A percentile compares a stretch with the other conserved stretches of the same genome.
Conservation (phyloP, 2,888 invertebrate species). For the Latrodectus hesperus region DNA sequence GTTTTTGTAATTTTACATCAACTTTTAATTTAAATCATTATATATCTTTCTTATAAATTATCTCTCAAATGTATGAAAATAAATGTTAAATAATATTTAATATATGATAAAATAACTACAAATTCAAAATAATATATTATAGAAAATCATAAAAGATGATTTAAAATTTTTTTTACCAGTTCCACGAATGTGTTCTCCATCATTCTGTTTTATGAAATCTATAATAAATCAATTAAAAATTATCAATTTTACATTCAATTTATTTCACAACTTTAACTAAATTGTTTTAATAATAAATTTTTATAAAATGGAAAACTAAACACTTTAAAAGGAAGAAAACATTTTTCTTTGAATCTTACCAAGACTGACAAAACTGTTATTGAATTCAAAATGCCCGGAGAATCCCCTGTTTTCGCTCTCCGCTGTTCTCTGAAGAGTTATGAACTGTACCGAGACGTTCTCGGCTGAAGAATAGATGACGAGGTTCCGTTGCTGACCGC, state of each 20-base stretch:
- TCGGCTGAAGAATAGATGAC: conserved; percentile 96
- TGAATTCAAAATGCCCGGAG: conserved; percentile 98
- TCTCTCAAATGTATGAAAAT: no score
- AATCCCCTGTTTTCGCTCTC: conserved; percentile 98
- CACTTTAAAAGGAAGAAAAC: not conserved
- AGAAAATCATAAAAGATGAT: no score
- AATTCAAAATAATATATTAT: no score
- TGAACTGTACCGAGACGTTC: conserved; percentile 91
- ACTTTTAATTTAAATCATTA: no score
- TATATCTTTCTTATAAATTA: no score
- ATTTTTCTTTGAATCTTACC: conserved; percentile 77
- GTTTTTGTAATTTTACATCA: no score
- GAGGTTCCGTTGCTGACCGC: conserved; percentile 96
- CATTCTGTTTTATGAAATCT: conserved; percentile 61
- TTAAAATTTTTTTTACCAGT: conserved; percentile 41
- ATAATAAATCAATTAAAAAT: conserved; percentile 3
- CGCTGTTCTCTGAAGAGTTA: conserved; percentile 90
- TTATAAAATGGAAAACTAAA: not conserved
- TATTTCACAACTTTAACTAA: no score
- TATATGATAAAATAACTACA: no score
- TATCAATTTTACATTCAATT: not conserved
- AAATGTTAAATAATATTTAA: no score
- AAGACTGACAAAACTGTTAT: conserved; percentile 97
- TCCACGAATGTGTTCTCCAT: conserved; percentile 67
- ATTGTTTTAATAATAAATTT: not conserved